Evolutionary conservation across 2,113 vertebrate species (phyloP).

Genomic region (Kryptolebias marmoratus): DNA sequence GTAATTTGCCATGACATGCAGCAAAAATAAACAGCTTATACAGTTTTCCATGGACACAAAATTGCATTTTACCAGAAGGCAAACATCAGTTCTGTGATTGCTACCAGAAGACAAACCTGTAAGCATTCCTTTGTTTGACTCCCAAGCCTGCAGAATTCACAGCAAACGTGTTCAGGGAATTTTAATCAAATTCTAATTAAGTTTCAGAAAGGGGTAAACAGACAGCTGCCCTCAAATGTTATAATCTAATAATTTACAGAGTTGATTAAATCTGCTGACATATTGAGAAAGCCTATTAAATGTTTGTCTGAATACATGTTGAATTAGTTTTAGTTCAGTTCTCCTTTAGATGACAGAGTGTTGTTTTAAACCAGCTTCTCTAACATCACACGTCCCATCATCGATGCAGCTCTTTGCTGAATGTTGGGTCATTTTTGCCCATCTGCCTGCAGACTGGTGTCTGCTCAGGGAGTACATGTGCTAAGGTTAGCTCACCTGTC

Average conservation of each 20-base stretch:
- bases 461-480: slow-evolving; percentile 30
- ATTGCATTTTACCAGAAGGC: slow-evolving; percentile 24
- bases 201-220: slow-evolving; percentile 29
- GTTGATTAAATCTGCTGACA: slow-evolving; percentile 30
- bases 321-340: slow-evolving; percentile 1
- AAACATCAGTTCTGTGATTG: slow-evolving; percentile 22
- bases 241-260: slow-evolving; percentile 5
- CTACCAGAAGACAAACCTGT: slow-evolving; percentile 27
- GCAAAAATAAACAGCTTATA: slow-evolving; percentile 20
- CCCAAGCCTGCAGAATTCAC: slow-evolving; percentile 9
- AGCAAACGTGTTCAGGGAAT: background rate
- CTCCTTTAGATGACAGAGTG: background rate
- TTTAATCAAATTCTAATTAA: slow-evolving; percentile 28
- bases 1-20: background rate
- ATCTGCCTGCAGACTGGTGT: background rate
- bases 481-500: slow-evolving; percentile 44
- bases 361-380: background rate
- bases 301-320: slow-evolving; percentile 14
- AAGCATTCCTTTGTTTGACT: slow-evolving; percentile 3
- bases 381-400: background rate
- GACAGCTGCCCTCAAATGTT: slow-evolving; percentile 23
- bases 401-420: slow-evolving; percentile 8
- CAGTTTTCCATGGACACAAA: slow-evolving; percentile 24
- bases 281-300: slow-evolving; percentile 1
- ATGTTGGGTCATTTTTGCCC: background rate